Conservation (phyloP, 2,113 vertebrate genomes). For the Sebastes fasciatus region DNA sequence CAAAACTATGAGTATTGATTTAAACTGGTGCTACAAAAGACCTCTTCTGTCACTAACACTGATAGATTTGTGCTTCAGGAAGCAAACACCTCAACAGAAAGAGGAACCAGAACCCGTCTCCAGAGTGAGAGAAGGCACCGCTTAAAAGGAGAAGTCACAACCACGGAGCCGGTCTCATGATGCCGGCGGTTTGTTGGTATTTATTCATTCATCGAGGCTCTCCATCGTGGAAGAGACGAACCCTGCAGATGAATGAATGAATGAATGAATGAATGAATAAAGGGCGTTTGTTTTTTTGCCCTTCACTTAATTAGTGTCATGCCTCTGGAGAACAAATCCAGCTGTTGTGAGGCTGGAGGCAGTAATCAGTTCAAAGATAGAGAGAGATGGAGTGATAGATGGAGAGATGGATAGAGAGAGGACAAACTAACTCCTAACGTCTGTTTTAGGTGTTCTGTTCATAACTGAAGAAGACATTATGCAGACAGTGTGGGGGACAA, state of each 20-base stretch:
- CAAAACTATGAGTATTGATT: not conserved
- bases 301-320: constrained; percentile 40
- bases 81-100: constrained; percentile 25
- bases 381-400: too few relatives aligned
- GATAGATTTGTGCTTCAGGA: not conserved
- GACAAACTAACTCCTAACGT: too few relatives aligned
- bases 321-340: constrained; percentile 33
- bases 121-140: not conserved
- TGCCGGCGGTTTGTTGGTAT: not conserved
- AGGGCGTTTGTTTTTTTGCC: accelerated
- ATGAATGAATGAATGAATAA: not conserved
- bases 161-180: not conserved
- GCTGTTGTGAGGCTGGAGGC: constrained; percentile 19
- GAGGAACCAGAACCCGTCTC: constrained; percentile 39
- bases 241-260: not conserved
- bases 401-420: too few relatives aligned
- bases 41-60: not conserved
- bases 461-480: too few relatives aligned
- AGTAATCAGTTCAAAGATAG: not conserved
- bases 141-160: constrained; percentile 40
- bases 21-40: not conserved
- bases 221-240: not conserved
- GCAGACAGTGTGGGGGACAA: not conserved
- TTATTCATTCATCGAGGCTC: constrained; percentile 3
- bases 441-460: too few relatives aligned